Base-by-base conservation (phyloP, 35 echinoderm and acorn worm genomes). In the Diadema setosum region DNA sequence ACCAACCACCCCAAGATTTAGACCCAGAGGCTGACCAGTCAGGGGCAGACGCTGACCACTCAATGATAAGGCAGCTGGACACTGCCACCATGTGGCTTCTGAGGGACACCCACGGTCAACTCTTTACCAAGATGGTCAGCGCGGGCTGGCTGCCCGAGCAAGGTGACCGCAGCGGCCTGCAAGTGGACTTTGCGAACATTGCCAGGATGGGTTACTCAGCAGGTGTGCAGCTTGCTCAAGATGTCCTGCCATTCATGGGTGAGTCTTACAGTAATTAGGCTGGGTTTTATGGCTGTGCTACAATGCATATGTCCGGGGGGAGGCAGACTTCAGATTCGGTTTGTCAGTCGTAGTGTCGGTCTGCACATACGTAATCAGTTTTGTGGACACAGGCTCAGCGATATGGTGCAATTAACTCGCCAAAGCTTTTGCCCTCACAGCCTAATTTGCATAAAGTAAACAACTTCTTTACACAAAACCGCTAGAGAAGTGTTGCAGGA, bases 221-320 rank as follows among this genome's bases (percentile, higher is more conserved):
- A 23, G 26, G 61, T 5, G 87, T 85, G 1, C 58, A 86, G 17
- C 67, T 94, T 2, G 73, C 60, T 21, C 58, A 45, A 32, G 58
- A 61, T 39, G 83, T 63, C 18, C 55, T 94, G 20, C 87, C 81
- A 0, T 90, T 58, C 39, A 36, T 94, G 67, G 86, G 92, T 94
- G 30, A 85, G 63, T 33, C 18, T 67, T 60, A 2, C n/a, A n/a
- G n/a, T n/a, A n/a, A n/a, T n/a, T n/a, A n/a, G n/a, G n/a, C n/a
- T n/a, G n/a, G n/a, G n/a, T n/a, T n/a, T n/a, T n/a, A n/a, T n/a
- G n/a, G n/a, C n/a, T n/a, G n/a, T n/a, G n/a, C n/a, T n/a, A n/a
- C n/a, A n/a, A n/a, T n/a, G n/a, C n/a, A n/a, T n/a, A n/a, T n/a
- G n/a, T n/a, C n/a, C n/a, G n/a, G n/a, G n/a, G n/a, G n/a, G n/a